A percentile compares a stretch with the other conserved stretches of the same genome.
Evolutionary conservation across 1,140 invertebrate species (phyloP).

Genomic region (Hormaphis cornu): DNA sequence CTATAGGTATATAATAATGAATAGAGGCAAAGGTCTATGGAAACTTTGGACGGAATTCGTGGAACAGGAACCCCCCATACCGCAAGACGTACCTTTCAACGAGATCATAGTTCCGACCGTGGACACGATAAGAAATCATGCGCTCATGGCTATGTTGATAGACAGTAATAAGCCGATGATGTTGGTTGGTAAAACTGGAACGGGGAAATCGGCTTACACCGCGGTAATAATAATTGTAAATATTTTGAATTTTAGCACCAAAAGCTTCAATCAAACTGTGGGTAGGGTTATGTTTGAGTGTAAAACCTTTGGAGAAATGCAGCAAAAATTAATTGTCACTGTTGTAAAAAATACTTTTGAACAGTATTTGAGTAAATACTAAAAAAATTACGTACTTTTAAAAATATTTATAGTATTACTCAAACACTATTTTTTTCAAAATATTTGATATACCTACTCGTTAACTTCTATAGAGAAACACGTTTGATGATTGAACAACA

Average conservation of each 20-base stretch:
- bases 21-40: conserved; percentile 74
- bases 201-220: conserved; percentile 81
- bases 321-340: background rate
- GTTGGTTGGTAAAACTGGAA: conserved; percentile 84
- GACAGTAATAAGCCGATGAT: conserved; percentile 70
- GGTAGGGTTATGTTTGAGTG: no score
- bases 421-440: no score
- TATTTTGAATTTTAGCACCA: no score
- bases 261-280: no score
- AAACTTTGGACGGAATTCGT: conserved; percentile 81
- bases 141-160: conserved; percentile 68
- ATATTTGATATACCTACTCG: no score
- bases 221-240: conserved; percentile 43
- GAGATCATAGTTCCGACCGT: conserved; percentile 88
- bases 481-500: no score
- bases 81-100: conserved; percentile 81
- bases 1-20: conserved; percentile 62
- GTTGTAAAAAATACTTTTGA: no score
- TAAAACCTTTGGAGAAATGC: background rate
- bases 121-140: conserved; percentile 73
- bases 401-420: no score
- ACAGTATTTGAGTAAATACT: no score
- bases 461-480: no score
- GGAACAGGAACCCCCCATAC: conserved; percentile 63
- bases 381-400: background rate